Evolutionary conservation across 92 coral and sea anemone species (phyloP).

Genomic region (Bergia puertoricense): DNA sequence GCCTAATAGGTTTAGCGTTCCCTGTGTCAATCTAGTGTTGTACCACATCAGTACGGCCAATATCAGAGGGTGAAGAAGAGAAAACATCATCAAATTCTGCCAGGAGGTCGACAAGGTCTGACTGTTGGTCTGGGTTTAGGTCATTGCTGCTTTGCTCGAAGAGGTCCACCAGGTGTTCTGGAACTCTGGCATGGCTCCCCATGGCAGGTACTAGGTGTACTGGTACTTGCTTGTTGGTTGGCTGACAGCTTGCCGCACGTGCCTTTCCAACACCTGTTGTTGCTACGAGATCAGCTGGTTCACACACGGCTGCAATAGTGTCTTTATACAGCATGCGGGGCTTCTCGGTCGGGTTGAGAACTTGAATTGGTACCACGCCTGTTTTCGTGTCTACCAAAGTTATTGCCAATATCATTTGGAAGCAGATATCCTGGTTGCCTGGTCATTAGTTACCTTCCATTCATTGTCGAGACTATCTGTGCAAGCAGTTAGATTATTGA

Average conservation of each 20-base stretch:
- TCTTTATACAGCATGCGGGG: slow-evolving; percentile 47
- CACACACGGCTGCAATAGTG: slow-evolving; percentile 37
- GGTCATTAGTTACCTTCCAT: too few relatives aligned
- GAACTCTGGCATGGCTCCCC: slow-evolving; percentile 13
- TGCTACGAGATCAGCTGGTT: slow-evolving; percentile 26
- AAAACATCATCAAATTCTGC: slow-evolving; percentile 41
- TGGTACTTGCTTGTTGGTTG: background rate
- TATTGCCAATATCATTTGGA: slow-evolving; percentile 33
- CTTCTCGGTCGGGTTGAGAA: slow-evolving; percentile 55
- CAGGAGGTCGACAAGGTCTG: slow-evolving; percentile 16
- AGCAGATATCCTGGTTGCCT: background rate
- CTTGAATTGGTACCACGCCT: slow-evolving; percentile 37
- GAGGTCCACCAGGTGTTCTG: slow-evolving; percentile 43
- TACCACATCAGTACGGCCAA: slow-evolving; percentile 44
- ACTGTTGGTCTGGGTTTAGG: slow-evolving; percentile 12
- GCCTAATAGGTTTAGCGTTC: slow-evolving; percentile 37
- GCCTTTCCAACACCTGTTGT: too few relatives aligned
- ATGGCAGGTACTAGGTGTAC: too few relatives aligned
- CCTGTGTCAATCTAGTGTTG: slow-evolving; percentile 42
- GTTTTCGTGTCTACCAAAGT: slow-evolving; percentile 45
- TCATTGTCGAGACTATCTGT: too few relatives aligned
- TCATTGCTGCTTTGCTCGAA: slow-evolving; percentile 39
- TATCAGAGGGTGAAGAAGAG: background rate
- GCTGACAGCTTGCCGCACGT: slow-evolving; percentile 26
- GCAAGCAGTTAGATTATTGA: too few relatives aligned